Percentiles rank a stretch among this genome's conserved stretches.
Conservation (phyloP, 2,113 vertebrate genomes). For the Crotalus helleri region DNA sequence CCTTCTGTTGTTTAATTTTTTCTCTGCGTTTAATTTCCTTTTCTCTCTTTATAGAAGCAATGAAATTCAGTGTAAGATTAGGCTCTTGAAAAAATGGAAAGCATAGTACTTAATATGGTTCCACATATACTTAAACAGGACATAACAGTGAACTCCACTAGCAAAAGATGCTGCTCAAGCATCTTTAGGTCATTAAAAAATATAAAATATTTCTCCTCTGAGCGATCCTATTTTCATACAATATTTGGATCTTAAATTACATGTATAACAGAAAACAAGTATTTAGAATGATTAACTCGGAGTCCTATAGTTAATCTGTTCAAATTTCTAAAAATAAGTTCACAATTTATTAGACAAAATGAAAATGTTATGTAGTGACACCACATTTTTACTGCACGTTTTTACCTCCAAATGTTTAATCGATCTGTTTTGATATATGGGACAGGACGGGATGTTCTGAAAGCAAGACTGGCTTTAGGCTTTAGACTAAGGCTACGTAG, state of each 20-base stretch:
- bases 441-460: neutral
- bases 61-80: conserved; percentile 4
- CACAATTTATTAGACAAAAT: neutral
- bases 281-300: neutral
- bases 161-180: neutral
- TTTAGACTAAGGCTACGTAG: neutral
- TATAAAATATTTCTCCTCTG: neutral
- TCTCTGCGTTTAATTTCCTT: conserved; percentile 70
- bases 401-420: neutral
- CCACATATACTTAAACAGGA: neutral
- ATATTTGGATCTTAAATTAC: neutral
- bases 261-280: neutral
- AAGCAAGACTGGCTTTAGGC: neutral
- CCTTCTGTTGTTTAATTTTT: conserved; percentile 50
- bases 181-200: neutral
- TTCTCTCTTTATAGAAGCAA: conserved; percentile 72
- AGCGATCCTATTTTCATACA: neutral
- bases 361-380: neutral
- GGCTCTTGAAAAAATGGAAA: neutral
- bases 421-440: neutral
- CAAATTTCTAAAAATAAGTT: neutral
- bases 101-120: neutral
- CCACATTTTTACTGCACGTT: neutral
- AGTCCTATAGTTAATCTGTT: neutral
- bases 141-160: neutral